phyloP scores from a whole-genome alignment of 2,113 vertebrate species.

The Sebastes schlegelii region DNA sequence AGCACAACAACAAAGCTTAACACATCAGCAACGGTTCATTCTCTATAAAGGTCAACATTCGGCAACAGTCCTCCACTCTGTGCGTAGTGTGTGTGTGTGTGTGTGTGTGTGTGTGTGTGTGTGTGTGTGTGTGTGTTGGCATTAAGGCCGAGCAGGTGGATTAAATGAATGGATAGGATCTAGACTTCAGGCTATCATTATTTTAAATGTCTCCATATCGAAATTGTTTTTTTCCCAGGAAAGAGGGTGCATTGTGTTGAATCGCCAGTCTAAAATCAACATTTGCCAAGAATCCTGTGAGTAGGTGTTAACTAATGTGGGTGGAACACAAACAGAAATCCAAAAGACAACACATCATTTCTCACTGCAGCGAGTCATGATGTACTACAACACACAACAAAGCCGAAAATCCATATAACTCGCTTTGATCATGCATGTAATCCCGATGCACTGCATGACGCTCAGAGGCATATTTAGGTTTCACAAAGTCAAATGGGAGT shows the following conservation, averaged over 20 bases:
- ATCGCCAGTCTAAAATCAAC: not conserved
- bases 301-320: not conserved
- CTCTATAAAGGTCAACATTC: constrained; percentile 62
- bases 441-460: constrained; percentile 18
- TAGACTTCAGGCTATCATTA: constrained; percentile 15
- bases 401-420: constrained; percentile 23
- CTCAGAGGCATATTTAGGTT: constrained; percentile 36
- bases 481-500: constrained; percentile 32
- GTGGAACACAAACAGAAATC: constrained; percentile 4
- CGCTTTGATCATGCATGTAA: constrained; percentile 40
- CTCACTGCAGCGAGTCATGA: not conserved
- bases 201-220: constrained; percentile 19
- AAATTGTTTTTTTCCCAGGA: constrained; percentile 19
- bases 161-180: constrained; percentile 11
- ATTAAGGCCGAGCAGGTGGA: constrained; percentile 12
- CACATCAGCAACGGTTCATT: constrained; percentile 17
- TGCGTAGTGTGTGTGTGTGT: not conserved
- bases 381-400: not conserved
- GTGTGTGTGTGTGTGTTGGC: not conserved
- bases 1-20: constrained; percentile 37
- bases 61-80: not conserved
- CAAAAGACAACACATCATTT: not conserved
- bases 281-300: not conserved
- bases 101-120: not conserved
- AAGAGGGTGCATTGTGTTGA: not conserved